phyloP scores from a whole-genome alignment of 1,140 invertebrate genomes.

The Trichoplusia ni region DNA sequence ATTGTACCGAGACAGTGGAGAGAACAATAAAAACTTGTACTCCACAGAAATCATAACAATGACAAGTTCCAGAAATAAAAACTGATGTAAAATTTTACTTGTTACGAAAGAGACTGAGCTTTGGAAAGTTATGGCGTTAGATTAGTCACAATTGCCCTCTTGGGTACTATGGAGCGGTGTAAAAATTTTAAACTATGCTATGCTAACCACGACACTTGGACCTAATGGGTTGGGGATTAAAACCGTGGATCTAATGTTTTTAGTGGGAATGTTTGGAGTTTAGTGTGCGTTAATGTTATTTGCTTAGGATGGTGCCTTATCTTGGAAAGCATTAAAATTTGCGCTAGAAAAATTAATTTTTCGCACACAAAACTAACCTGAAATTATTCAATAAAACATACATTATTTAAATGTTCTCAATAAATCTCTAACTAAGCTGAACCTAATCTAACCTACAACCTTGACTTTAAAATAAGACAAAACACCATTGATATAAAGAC shows the following conservation, averaged over 20 bases:
- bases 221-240: conserved; percentile 10
- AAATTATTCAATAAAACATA: no score
- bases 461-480: no score
- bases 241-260: neutral
- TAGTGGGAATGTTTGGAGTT: neutral
- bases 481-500: no score
- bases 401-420: no score
- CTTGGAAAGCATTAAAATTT: no score
- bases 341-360: no score
- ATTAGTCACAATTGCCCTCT: conserved; percentile 29
- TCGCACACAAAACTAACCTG: no score
- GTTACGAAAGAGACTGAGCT: conserved; percentile 1
- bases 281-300: no score
- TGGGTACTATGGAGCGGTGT: conserved; percentile 14
- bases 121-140: conserved; percentile 11
- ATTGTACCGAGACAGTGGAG: neutral
- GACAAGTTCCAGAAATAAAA: conserved; percentile 21
- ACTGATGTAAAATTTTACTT: neutral
- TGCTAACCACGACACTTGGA: neutral
- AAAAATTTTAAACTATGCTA: conserved; percentile 31
- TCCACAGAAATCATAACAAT: neutral
- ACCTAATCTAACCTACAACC: no score
- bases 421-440: no score
- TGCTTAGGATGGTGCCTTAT: no score
- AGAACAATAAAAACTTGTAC: conserved; percentile 21